These are phyloP conservation scores for Rhizomys pruinosus DNA, from an alignment of 2,113 vertebrate genomes.

Conservation along the genomic window DNA sequence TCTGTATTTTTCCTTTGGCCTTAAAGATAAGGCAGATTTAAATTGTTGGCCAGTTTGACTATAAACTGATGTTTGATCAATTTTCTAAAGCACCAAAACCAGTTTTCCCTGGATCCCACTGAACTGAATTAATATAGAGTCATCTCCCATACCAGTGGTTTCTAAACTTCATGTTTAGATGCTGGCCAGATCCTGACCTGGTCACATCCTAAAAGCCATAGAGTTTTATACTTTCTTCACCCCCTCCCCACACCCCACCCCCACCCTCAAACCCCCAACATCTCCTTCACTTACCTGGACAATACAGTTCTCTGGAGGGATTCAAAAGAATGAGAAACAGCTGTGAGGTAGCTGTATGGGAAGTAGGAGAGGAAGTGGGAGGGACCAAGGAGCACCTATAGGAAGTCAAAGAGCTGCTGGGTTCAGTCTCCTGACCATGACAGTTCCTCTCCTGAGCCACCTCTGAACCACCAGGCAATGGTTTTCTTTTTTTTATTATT, in stretches of 20 bases:
- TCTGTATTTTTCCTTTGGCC: background rate
- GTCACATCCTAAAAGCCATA: background rate
- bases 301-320: background rate
- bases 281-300: constrained; percentile 47
- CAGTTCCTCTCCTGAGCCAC: background rate
- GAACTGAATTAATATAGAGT: background rate
- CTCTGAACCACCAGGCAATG: background rate
- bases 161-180: background rate
- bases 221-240: background rate
- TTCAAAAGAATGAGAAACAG: background rate
- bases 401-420: background rate
- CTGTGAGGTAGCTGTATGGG: background rate
- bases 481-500: no score
- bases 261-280: no score
- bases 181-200: background rate
- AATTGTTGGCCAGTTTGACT: background rate
- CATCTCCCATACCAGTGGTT: background rate
- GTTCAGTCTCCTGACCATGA: background rate
- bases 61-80: background rate
- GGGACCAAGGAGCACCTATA: background rate
- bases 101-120: background rate
- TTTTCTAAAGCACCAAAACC: background rate
- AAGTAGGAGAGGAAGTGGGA: constrained; percentile 18
- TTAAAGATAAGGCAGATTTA: constrained; percentile 8
- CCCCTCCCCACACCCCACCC: no score